Percentiles rank a stretch among this genome's conserved stretches.
phyloP scores from a whole-genome alignment of 2,888 invertebrate genomes.

The Dicycla oo region DNA sequence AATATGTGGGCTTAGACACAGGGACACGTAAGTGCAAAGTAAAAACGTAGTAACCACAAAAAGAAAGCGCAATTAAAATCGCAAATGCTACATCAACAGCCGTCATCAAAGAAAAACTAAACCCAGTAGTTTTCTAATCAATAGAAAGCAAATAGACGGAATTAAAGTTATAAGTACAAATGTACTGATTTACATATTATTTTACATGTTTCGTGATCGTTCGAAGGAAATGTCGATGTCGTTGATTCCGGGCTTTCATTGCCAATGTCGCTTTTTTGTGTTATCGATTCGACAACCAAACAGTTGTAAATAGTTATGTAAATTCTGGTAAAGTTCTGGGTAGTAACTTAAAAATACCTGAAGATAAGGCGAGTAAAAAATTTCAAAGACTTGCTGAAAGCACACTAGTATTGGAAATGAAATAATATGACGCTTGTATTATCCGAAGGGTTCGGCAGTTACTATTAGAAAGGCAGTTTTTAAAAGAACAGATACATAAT shows the following conservation, averaged over 20 bases:
- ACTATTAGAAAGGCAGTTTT: background rate
- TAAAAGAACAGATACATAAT: background rate
- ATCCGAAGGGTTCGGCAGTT: background rate
- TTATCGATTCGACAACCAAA: slow-evolving; percentile 44
- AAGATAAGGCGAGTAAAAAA: background rate
- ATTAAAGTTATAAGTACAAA: slow-evolving; percentile 44
- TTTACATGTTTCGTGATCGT: slow-evolving; percentile 50
- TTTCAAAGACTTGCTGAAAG: no score
- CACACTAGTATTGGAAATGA: background rate
- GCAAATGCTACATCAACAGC: slow-evolving; percentile 30
- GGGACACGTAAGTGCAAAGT: background rate
- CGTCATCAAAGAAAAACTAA: slow-evolving; percentile 10
- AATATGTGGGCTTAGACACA: background rate
- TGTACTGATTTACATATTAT: slow-evolving; percentile 46
- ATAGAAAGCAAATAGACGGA: slow-evolving; percentile 45
- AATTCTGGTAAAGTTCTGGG: slow-evolving; percentile 5
- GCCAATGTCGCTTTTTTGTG: slow-evolving; percentile 48
- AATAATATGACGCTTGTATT: background rate
- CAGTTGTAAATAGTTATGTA: slow-evolving; percentile 23
- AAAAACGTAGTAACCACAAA: slow-evolving; percentile 12
- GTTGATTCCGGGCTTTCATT: slow-evolving; percentile 46
- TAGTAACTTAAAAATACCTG: background rate
- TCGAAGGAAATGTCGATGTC: slow-evolving; percentile 20
- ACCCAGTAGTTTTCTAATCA: slow-evolving; percentile 42
- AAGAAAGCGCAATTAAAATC: slow-evolving; percentile 37